Base-by-base conservation (phyloP, 2,113 vertebrate genomes). In the Malurus melanocephalus region DNA sequence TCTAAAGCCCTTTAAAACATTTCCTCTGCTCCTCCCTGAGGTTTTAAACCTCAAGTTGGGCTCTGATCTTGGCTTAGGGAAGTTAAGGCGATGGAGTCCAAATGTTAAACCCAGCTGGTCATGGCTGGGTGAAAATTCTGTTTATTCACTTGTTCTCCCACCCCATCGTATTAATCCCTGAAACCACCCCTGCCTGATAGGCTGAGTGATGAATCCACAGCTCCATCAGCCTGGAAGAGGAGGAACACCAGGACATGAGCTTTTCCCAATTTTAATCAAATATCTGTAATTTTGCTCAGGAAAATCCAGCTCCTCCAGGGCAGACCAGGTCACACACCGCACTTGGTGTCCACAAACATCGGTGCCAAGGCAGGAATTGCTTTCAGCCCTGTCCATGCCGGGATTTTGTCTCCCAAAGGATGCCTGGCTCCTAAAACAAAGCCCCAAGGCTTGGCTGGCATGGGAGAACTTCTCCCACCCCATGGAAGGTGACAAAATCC, bases 21-120 rank as follows among this genome's bases (percentile, higher is more conserved):
- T 85, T 67, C 75, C 75, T 81, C 76, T 64, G 17, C 59, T 28
- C 56, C 61, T 88, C 75, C 78, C 38, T 42, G 84, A n/a, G 59
- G 91, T 56, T 95, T 90, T 68, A 82, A 87, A 87, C 78, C 84
- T 91, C 26, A 16, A 30, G 56, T 65, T 60, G 56, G 11, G 55
- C 89, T 84, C 32, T 81, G 55, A 91, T 92, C 91, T 91, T 93
- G 85, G 76, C 77, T 93, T 89, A 79, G 80, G 80, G 88, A 81
- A 89, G 59, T 71, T 74, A 79, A 77, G 92, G 89, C 7, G 4
- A 61, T 28, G 32, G 86, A 67, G 83, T 83, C 55, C 43, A 42
- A 90, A 85, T 40, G 69, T 80, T 90, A 35, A 52, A 27, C 83
- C 87, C 88, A 82, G 46, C 42, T 1, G 7, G 81, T 85, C 85